These are phyloP conservation scores for Odobenus rosmarus DNA, from an alignment of 2,113 vertebrate species.

Conservation along the genomic window DNA sequence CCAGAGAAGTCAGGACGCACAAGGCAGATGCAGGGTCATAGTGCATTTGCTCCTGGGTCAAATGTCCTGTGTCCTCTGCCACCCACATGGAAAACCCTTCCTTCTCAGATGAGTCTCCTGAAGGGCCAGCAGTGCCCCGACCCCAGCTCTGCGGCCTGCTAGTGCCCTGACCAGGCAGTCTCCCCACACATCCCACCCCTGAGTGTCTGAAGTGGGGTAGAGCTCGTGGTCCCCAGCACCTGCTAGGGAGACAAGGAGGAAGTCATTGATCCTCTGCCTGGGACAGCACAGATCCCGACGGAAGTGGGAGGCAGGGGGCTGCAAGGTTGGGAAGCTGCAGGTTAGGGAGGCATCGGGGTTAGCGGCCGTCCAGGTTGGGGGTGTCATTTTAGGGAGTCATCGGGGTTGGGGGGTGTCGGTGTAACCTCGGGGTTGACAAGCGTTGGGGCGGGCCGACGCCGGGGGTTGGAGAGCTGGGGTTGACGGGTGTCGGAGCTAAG, in stretches of 20 bases:
- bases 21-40: neutral
- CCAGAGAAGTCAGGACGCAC: neutral
- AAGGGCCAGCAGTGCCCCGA: neutral
- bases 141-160: neutral
- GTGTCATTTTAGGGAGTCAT: neutral
- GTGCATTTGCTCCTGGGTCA: neutral
- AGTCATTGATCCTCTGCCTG: neutral
- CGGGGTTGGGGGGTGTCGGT: neutral
- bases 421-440: neutral
- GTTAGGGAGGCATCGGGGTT: neutral
- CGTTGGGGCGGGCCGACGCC: neutral
- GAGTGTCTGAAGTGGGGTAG: accelerated
- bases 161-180: neutral
- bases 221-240: neutral
- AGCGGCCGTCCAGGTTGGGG: neutral
- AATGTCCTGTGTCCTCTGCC: neutral
- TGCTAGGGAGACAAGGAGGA: neutral
- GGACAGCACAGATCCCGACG: neutral
- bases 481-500: too few species aligned
- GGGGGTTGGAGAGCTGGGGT: too few species aligned
- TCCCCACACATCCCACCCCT: neutral
- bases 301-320: neutral
- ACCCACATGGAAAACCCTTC: neutral
- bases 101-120: neutral
- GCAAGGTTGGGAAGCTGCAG: neutral